Base-by-base conservation (phyloP, 2,888 invertebrate species). In the Pseudococcus viburni region DNA sequence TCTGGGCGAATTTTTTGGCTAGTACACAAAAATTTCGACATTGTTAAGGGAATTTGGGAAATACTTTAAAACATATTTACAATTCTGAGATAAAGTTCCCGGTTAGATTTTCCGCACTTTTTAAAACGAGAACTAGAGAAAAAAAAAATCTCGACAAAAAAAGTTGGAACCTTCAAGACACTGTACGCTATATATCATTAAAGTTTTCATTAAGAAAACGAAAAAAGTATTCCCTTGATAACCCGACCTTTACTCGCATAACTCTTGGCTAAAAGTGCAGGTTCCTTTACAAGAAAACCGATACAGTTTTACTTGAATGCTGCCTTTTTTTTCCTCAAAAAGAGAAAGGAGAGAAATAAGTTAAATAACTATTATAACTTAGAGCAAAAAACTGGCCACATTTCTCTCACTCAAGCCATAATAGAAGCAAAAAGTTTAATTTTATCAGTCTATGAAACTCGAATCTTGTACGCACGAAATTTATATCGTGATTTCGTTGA, bases 351-450 rank as follows among this genome's bases (percentile, higher is more conserved):
- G 11, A 33, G 33, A 83, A 42, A 46, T 46, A 46, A 42, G 80
- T 83, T 83, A 83, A 83, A 83, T 83, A 83, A 83, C 80, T 83
- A 83, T 83, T 83, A 83, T 83, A 83, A 83, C 80, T 83, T 83
- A 19, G 42, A 83, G 80, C 73, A 33, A 73, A 73, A 73, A 73
- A 73, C 73, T 73, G 73, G 73, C 73, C 73, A 73, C 73, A 73
- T 73, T 73, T 73, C 73, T 73, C 73, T 73, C 73, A 73, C 73
- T 73, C 73, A 73, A 73, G 73, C 73, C 73, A 73, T 73, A 73
- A 46, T 83, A 46, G 46, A 83, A 83, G 80, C 46, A 83, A 83
- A 59, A 83, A 83, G 46, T 83, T 83, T 83, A 83, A 83, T 83
- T 83, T 83, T 83, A 83, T 83, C 80, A 83, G 80, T 83, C 42